Conservation (phyloP, 2,113 vertebrate species). For the Todiramphus saurophagus region DNA sequence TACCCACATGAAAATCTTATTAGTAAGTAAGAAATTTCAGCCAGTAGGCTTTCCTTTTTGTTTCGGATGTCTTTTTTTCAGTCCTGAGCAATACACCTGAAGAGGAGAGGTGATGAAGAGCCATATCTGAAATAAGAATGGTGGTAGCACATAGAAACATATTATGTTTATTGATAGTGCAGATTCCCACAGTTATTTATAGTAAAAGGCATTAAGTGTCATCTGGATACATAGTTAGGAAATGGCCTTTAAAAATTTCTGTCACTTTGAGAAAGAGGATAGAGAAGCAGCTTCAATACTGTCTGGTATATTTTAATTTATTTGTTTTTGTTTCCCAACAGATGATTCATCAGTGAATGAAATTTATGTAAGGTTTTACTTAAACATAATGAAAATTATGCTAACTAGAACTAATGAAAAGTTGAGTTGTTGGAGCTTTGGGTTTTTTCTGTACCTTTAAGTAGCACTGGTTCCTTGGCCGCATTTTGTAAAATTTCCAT, state of each 20-base stretch:
- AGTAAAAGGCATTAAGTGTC: neutral
- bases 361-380: neutral
- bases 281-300: neutral
- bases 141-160: neutral
- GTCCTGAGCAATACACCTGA: neutral
- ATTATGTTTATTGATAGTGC: neutral
- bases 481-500: neutral
- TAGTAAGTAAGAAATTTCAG: neutral
- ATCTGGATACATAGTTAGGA: neutral
- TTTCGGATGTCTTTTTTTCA: neutral
- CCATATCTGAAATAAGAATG: neutral
- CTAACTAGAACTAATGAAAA: neutral
- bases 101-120: neutral
- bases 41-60: neutral
- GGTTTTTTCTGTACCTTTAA: neutral
- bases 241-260: neutral
- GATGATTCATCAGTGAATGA: neutral
- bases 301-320: neutral
- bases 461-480: neutral
- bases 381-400: neutral
- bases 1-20: neutral
- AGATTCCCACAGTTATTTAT: neutral
- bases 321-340: neutral
- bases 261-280: neutral
- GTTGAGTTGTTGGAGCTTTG: neutral